phyloP scores from a whole-genome alignment of 2,797 vertebrate species.

The Sebastes taczanowskii region DNA sequence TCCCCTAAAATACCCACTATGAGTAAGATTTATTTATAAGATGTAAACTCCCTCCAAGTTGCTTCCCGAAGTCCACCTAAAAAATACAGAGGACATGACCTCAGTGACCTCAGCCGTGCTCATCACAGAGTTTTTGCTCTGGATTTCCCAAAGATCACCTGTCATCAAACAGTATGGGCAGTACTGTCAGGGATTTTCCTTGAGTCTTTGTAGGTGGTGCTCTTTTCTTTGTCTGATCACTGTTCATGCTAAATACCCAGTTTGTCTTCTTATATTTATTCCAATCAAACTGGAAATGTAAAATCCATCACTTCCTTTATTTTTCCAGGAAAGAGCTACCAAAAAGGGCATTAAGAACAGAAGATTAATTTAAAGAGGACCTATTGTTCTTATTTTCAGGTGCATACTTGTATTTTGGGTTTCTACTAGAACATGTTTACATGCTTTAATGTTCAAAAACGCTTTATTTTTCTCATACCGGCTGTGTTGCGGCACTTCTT shows the following conservation, averaged over 20 bases:
- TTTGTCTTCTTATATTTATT: background rate
- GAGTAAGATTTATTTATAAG: background rate
- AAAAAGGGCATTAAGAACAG: background rate
- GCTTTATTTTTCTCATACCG: too few species aligned
- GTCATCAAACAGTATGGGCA: background rate
- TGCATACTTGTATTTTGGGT: too few species aligned
- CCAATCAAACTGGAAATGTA: background rate
- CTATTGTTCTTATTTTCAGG: too few species aligned
- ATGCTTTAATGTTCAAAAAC: too few species aligned
- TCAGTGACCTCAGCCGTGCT: background rate
- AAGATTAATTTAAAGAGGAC: background rate
- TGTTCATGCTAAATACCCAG: background rate
- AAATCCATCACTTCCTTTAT: background rate
- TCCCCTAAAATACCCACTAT: background rate
- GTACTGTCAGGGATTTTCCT: background rate
- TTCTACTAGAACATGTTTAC: too few species aligned
- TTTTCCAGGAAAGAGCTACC: background rate
- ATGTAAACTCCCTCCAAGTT: background rate
- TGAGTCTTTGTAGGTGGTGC: background rate
- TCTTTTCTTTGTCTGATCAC: background rate
- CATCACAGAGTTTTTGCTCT: background rate
- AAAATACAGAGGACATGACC: background rate
- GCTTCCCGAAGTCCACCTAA: conserved; percentile 10
- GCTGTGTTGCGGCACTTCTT: too few species aligned
- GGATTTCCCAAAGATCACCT: background rate